These are phyloP conservation scores for Pseudochromis fuscus DNA, from an alignment of 2,797 vertebrate genomes.

Conservation along the genomic window DNA sequence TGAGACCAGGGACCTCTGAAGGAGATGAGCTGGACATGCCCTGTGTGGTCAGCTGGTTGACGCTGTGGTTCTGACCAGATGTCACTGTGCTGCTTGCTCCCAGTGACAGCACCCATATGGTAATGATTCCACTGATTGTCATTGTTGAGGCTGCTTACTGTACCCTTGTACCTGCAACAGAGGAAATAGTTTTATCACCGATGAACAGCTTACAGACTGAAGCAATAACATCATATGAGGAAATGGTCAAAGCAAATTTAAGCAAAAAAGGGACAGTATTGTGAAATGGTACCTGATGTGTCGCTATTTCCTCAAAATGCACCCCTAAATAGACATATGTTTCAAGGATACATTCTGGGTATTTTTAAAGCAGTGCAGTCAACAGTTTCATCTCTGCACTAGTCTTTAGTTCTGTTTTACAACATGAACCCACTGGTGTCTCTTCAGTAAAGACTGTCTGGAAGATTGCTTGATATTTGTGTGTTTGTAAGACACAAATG, in stretches of 20 bases:
- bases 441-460: too few relatives aligned
- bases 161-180: constrained; percentile 45
- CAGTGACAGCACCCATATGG: constrained; percentile 60
- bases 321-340: background rate
- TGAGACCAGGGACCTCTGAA: too few relatives aligned
- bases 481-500: too few relatives aligned
- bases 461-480: too few relatives aligned
- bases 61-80: background rate
- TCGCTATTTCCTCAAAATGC: constrained; percentile 43
- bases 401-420: too few relatives aligned
- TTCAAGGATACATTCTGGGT: background rate
- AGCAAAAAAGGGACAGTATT: constrained; percentile 6
- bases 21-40: background rate
- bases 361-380: background rate
- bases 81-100: constrained; percentile 34
- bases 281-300: constrained; percentile 29
- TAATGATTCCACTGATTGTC: background rate
- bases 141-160: constrained; percentile 29
- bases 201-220: background rate
- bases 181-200: constrained; percentile 35
- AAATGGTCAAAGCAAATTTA: constrained; percentile 17
- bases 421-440: too few relatives aligned
- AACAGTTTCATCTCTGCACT: background rate
- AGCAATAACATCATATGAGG: constrained; percentile 7
- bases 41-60: background rate